Evolutionary conservation across 2,888 invertebrate species (phyloP).

Genomic region (Empis stercorea): DNA sequence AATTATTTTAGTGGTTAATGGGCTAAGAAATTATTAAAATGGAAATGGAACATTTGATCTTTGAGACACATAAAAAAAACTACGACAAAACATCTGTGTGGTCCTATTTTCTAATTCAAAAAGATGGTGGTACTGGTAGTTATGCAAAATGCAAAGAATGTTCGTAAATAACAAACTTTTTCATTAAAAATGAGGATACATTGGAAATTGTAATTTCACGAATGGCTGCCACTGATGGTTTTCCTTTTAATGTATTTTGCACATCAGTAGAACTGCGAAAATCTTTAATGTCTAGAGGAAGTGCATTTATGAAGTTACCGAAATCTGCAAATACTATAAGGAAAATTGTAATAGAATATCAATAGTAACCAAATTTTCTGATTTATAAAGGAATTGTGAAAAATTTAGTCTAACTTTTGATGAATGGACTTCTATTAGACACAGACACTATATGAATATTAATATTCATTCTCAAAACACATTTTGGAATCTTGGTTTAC

Average conservation of each 20-base stretch:
- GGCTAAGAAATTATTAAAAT: no score
- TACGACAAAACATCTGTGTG: background rate
- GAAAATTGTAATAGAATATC: background rate
- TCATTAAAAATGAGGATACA: background rate
- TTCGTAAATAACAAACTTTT: background rate
- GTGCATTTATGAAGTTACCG: background rate
- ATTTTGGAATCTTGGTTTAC: conserved; percentile 4
- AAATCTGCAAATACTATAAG: background rate
- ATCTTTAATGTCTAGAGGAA: background rate
- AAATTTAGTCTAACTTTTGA: conserved; percentile 3
- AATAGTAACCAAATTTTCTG: background rate
- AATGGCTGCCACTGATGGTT: background rate
- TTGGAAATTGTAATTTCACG: background rate
- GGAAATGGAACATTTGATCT: no score
- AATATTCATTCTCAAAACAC: conserved; percentile 1
- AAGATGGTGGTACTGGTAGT: background rate
- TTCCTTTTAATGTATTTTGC: background rate
- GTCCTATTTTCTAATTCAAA: background rate
- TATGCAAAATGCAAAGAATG: background rate
- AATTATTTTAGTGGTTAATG: no score
- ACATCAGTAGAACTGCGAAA: background rate
- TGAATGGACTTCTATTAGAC: conserved; percentile 4
- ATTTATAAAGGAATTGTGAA: background rate
- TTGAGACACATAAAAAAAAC: no score
- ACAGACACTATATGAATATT: conserved; percentile 2